Percentiles rank a stretch among this genome's conserved stretches.
Evolutionary conservation across 2,888 invertebrate genomes (phyloP).

Genomic region (Scaptomyza reducta): DNA sequence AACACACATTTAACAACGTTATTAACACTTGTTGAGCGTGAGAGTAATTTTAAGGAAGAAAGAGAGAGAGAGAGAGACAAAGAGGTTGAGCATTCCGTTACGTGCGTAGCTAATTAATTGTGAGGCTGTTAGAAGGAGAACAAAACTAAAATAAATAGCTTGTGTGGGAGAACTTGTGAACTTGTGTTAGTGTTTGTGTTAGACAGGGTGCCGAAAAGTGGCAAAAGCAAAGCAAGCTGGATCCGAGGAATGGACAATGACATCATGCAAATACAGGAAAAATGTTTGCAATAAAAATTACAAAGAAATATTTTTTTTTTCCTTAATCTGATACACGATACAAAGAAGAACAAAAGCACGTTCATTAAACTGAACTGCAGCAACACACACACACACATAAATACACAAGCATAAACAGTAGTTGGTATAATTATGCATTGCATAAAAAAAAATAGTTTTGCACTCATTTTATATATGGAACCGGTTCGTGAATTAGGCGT

Average conservation of each 20-base stretch:
- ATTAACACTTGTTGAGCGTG: constrained; percentile 41
- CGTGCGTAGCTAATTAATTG: constrained; percentile 20
- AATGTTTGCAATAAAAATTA: constrained; percentile 3
- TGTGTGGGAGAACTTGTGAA: constrained; percentile 10
- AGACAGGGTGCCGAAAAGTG: constrained; percentile 29
- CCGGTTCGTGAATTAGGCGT: constrained; percentile 29
- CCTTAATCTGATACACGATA: background rate
- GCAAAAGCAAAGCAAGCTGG: constrained; percentile 38
- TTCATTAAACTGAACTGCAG: constrained; percentile 6
- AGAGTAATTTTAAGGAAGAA: background rate
- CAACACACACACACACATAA: background rate
- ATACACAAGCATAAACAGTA: background rate
- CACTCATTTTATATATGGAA: constrained; percentile 21
- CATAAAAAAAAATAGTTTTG: constrained; percentile 10
- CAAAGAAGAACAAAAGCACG: constrained; percentile 1
- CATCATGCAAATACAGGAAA: constrained; percentile 32
- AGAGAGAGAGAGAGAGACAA: background rate
- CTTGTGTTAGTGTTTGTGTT: constrained; percentile 7
- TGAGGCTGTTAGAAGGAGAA: background rate
- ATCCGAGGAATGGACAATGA: constrained; percentile 21
- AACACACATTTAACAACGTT: background rate
- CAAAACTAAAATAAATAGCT: constrained; percentile 22
- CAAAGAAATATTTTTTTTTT: background rate
- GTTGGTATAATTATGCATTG: constrained; percentile 7
- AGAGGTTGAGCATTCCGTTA: constrained; percentile 14